Evolutionary conservation across 2,888 invertebrate genomes (phyloP).

Genomic region (Sarcophaga subvicina): DNA sequence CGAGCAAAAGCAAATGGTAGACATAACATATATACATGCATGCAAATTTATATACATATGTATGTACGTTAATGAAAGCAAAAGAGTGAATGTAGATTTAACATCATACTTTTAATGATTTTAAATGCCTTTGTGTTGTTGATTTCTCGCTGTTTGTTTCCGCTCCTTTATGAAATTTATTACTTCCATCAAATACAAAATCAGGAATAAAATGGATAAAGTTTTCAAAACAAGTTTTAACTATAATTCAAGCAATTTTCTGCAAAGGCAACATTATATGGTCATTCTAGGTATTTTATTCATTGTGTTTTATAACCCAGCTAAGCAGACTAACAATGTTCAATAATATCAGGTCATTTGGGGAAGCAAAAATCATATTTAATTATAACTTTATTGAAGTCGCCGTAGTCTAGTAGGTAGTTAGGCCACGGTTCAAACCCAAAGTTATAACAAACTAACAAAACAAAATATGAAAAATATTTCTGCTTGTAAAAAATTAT

Average conservation of each 20-base stretch:
- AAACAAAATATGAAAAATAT: too few relatives aligned
- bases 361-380: too few relatives aligned
- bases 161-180: too few relatives aligned
- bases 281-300: conserved; percentile 14
- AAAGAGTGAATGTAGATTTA: too few relatives aligned
- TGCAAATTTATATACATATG: not conserved
- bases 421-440: too few relatives aligned
- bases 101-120: conserved; percentile 27
- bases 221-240: conserved; percentile 51
- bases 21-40: not conserved
- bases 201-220: conserved; percentile 14
- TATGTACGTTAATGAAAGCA: not conserved
- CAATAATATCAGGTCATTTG: too few relatives aligned
- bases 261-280: conserved; percentile 52
- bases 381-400: too few relatives aligned
- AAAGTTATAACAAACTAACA: too few relatives aligned
- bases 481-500: too few relatives aligned
- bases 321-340: too few relatives aligned
- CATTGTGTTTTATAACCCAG: not conserved
- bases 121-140: conserved; percentile 35
- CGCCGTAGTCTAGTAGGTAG: too few relatives aligned
- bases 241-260: conserved; percentile 66
- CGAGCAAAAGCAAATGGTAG: not conserved
- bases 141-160: not conserved
- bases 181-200: not conserved